Evolutionary conservation across 2,113 vertebrate species (phyloP), one percentile per base, ranked within the genome.

Genomic region (Trichomycterus rosablanca): DNA sequence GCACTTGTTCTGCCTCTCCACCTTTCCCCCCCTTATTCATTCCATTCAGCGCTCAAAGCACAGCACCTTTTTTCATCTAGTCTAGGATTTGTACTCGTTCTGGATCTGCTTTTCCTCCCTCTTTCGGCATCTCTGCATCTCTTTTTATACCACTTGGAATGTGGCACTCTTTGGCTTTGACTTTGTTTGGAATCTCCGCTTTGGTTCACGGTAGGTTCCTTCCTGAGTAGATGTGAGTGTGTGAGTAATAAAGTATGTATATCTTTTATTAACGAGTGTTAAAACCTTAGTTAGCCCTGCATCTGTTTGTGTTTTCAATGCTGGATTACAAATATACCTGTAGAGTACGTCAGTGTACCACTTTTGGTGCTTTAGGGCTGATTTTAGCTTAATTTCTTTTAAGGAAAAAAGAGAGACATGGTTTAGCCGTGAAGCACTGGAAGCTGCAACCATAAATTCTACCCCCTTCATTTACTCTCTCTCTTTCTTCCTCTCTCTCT

Each of bases 141-240:
- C n/a, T n/a, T n/a, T 69, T 74, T 6, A 34, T 72, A 58, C 42
- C 51, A 74, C 71, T 65, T 80, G 84, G 78, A 76, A 89, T 88
- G 87, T 87, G 85, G 84, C 72, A 71, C 74, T 83, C 84, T 63
- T 73, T 72, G 68, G 81, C 75, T 78, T 78, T 89, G 62, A 75
- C 86, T 64, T 77, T 88, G 51, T 82, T 76, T 76, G 83, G 80
- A 76, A 78, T 86, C 67, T 86, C 68, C 20, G 79, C 84, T 74
- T 59, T 88, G 77, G 78, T 89, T 65, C 83, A 84, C 40, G 87
- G 87, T 89, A 81, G 81, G 87, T 67, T 57, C 28, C 9, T 35
- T 15, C n/a, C 26, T 58, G n/a, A 46, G 28, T 44, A 20, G 55
- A 5, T 60, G 40, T 45, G 50, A 44, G 43, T 55, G 40, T 37